Percentiles rank a stretch among this genome's conserved stretches.
Conservation (phyloP, 2,797 vertebrate species). For the Enteromius radiatus region DNA sequence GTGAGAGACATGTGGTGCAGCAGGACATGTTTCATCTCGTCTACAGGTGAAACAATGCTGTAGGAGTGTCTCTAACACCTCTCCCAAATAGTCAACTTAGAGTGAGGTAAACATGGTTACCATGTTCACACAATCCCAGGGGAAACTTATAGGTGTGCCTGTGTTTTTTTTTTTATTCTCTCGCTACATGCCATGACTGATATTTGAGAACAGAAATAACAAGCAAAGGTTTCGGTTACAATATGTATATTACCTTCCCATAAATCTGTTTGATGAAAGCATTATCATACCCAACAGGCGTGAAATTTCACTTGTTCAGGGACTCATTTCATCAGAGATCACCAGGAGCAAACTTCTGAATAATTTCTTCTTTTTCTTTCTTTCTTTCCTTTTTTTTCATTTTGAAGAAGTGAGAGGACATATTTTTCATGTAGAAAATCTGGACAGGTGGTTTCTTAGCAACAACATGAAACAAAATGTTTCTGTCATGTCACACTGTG, state of each 20-base stretch:
- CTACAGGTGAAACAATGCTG: slow-evolving; percentile 34
- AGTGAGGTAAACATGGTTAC: slow-evolving; percentile 28
- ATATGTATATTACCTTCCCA: background rate
- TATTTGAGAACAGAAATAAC: slow-evolving; percentile 19
- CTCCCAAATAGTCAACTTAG: slow-evolving; percentile 37
- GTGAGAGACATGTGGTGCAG: slow-evolving; percentile 29
- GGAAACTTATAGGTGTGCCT: slow-evolving; percentile 48
- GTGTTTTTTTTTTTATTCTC: background rate
- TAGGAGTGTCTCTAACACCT: slow-evolving; percentile 52
- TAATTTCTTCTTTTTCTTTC: background rate
- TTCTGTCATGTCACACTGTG: slow-evolving; percentile 74
- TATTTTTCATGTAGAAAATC: slow-evolving; percentile 71
- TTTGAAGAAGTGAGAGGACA: slow-evolving; percentile 60
- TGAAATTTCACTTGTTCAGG: slow-evolving; percentile 36
- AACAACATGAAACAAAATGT: slow-evolving; percentile 77
- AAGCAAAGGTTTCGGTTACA: slow-evolving; percentile 7
- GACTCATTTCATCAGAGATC: slow-evolving; percentile 63
- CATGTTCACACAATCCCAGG: slow-evolving; percentile 3
- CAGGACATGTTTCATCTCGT: slow-evolving; percentile 50
- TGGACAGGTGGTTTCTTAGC: slow-evolving; percentile 84
- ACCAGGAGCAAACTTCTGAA: slow-evolving; percentile 27
- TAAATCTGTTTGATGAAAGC: slow-evolving; percentile 7
- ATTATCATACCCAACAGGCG: slow-evolving; percentile 14
- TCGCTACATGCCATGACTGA: slow-evolving; percentile 18
- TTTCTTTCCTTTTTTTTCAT: background rate